A percentile compares a stretch with the other conserved stretches of the same genome.
These are phyloP conservation scores for Sarcophaga rosellei DNA, from an alignment of 2,888 invertebrate genomes.

Conservation along the genomic window DNA sequence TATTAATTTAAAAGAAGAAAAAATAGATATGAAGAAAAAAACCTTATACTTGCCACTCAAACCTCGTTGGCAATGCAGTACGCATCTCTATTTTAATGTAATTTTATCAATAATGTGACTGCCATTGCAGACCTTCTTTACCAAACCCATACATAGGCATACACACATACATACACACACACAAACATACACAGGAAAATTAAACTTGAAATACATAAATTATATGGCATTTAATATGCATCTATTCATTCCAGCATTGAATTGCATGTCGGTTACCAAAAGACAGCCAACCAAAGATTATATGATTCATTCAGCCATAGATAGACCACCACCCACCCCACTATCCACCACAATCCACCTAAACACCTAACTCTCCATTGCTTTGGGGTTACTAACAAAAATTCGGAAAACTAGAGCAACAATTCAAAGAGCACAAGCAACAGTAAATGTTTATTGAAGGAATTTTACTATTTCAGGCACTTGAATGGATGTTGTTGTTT, in stretches of 20 bases:
- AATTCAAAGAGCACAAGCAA: neutral
- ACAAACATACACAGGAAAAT: neutral
- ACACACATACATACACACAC: neutral
- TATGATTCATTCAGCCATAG: neutral
- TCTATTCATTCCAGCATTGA: conserved; percentile 7
- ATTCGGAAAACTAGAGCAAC: neutral
- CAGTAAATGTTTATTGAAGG: neutral
- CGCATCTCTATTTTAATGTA: no score
- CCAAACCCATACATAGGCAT: neutral
- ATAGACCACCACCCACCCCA: neutral
- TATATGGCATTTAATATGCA: conserved; percentile 24
- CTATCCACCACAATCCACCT: neutral
- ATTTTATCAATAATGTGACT: neutral
- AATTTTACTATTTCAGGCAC: neutral
- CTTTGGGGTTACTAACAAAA: neutral
- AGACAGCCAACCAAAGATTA: neutral
- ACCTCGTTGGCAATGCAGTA: no score
- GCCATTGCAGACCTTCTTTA: neutral
- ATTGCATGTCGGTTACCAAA: conserved; percentile 4
- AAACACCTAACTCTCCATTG: neutral
- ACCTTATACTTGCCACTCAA: neutral
- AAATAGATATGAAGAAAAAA: no score
- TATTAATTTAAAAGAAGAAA: no score
- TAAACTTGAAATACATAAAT: conserved; percentile 34
- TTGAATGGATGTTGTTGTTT: neutral